Conservation (phyloP, 2,888 invertebrate species). For the Pristionchus japonicus region DNA sequence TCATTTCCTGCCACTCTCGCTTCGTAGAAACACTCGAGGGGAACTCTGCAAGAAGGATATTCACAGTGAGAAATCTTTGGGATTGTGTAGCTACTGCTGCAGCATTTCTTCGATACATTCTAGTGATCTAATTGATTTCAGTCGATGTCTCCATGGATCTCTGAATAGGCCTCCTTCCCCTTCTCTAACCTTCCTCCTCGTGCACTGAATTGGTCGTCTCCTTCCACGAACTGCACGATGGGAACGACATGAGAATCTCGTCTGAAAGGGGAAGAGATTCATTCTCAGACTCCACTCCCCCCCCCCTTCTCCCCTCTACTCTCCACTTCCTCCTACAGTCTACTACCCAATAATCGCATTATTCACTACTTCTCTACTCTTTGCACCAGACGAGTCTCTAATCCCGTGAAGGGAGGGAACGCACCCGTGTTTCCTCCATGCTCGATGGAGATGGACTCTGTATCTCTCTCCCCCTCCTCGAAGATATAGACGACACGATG, state of each 20-base stretch:
- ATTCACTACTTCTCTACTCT: background rate
- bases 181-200: conserved; percentile 30
- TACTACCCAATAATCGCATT: background rate
- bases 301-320: background rate
- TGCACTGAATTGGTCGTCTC: background rate
- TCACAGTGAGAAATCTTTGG: too few relatives aligned
- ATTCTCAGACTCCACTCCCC: background rate
- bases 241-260: conserved; percentile 38
- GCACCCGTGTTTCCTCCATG: conserved; percentile 24
- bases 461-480: background rate
- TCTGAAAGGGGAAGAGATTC: background rate
- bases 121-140: too few relatives aligned
- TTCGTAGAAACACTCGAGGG: conserved; percentile 45
- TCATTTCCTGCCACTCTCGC: background rate
- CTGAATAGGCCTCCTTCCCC: background rate
- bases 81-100: too few relatives aligned
- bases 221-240: conserved; percentile 45
- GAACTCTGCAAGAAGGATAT: background rate
- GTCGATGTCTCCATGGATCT: background rate
- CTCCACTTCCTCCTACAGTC: background rate
- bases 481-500: background rate
- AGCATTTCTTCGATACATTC: too few relatives aligned
- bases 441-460: conserved; percentile 30
- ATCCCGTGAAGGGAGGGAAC: too few relatives aligned
- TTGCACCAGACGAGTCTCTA: background rate